A percentile compares a stretch with the other conserved stretches of the same genome.
Conservation (phyloP, 2,113 vertebrate species). For the Heloderma charlesbogerti region DNA sequence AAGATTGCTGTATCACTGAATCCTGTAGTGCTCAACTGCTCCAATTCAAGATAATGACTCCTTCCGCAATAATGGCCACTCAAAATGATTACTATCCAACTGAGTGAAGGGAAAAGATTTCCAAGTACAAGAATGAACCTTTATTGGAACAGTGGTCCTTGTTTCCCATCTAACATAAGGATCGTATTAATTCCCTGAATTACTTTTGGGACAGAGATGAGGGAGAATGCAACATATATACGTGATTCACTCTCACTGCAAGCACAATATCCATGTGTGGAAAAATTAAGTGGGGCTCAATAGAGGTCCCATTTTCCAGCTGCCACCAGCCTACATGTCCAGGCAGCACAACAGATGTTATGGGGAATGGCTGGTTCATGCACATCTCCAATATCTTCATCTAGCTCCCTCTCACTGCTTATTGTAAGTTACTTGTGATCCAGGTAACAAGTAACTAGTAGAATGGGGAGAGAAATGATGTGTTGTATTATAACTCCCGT, state of each 20-base stretch:
- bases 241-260: not conserved
- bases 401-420: not conserved
- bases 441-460: not conserved
- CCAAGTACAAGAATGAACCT: not conserved
- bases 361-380: not conserved
- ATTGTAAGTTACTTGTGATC: not conserved
- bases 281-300: not conserved
- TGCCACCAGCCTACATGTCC: not conserved
- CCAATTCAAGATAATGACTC: not conserved
- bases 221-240: not conserved
- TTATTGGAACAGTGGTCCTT: not conserved
- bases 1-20: not conserved
- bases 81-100: not conserved
- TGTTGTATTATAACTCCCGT: no score
- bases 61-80: not conserved
- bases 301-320: not conserved
- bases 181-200: not conserved
- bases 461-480: not conserved
- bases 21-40: not conserved
- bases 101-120: not conserved
- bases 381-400: not conserved
- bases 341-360: not conserved
- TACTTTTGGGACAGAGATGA: not conserved
- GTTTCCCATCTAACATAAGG: not conserved
- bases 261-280: not conserved